Base-by-base conservation (phyloP, 2,888 invertebrate genomes). In the Xestia ashworthii region DNA sequence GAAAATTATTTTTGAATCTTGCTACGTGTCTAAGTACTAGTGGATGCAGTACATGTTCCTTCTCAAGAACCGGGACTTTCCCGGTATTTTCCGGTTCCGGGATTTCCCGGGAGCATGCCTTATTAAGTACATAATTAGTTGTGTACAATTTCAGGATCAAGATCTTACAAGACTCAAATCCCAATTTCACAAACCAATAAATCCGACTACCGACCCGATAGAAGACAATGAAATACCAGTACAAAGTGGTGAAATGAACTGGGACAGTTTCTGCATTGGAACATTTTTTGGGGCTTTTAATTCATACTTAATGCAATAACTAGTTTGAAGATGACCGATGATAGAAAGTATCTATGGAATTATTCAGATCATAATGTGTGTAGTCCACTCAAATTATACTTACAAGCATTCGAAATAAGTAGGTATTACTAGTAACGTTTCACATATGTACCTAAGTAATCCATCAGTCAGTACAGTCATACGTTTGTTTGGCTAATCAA, bases 361-460 rank as follows among this genome's bases (percentile, higher is more conserved):
- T 58, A n/a, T 19, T n/a, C 55, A 58, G n/a, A 38, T 38, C 11
- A 3, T 41, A 19, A 58, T 25, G 19, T 22, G 22, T 1, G 5
- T 44, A 44, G 16, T 32, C n/a, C 11, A 41, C 41, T 69, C 19
- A 14, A 22, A 32, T 74, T 64, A 32, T 41, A 41, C 0, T n/a
- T 41, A 75, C 32, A 76, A 55, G 3, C 65, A 77, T 48, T 19
- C 46, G 62, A 55, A 76, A 65, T 76, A 32, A 32, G 32, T 32
- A 32, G 32, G 32, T 32, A 22, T 41, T 46, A 38, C 32, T 16
- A 50, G n/a, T 58, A n/a, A 53, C 32, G 44, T 69, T 44, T 38
- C 12, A 82, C 55, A 22, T 82, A 48, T 58, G 62, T 50, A n/a
- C n/a, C n/a, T n/a, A 55, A 38, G 53, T 76, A 68, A 77, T 77